Conservation (phyloP, 2,888 invertebrate species). For the Dilophus febrilis region DNA sequence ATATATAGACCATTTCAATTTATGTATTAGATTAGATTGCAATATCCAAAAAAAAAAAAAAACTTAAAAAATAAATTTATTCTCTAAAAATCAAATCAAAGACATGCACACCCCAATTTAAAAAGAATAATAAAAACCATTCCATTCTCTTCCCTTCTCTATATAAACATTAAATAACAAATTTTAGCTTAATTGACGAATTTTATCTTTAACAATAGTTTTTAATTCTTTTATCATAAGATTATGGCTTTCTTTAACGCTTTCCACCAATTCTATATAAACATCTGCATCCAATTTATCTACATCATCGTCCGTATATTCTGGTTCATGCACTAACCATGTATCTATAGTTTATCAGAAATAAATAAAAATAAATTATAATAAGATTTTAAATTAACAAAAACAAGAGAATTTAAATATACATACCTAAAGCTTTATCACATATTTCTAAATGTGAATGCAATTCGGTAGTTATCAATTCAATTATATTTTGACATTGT, state of each 20-base stretch:
- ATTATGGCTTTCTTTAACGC: slow-evolving; percentile 27
- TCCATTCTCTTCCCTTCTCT: too few species aligned
- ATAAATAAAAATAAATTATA: background rate
- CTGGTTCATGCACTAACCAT: slow-evolving; percentile 1
- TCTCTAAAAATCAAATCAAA: too few species aligned
- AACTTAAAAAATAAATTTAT: too few species aligned
- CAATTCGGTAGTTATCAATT: slow-evolving; percentile 24
- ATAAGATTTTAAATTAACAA: slow-evolving; percentile 4
- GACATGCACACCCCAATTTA: too few species aligned
- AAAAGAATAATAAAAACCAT: too few species aligned
- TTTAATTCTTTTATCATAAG: slow-evolving; percentile 24
- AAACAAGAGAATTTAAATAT: background rate
- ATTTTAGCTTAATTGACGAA: slow-evolving; percentile 8
- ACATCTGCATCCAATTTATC: too few species aligned
- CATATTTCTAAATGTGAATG: slow-evolving; percentile 24
- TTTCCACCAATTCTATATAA: too few species aligned
- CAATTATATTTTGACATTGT: slow-evolving; percentile 20
- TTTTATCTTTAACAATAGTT: slow-evolving; percentile 28
- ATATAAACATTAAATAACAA: too few species aligned
- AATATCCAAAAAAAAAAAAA: too few species aligned
- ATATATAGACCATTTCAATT: too few species aligned
- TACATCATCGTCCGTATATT: slow-evolving; percentile 22
- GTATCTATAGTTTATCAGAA: too few species aligned
- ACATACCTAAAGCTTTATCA: slow-evolving; percentile 23
- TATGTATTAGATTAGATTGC: too few species aligned